A percentile compares a stretch with the other conserved stretches of the same genome.
phyloP scores from a whole-genome alignment of 2,888 invertebrate species.

The Plagiodera versicolora region DNA sequence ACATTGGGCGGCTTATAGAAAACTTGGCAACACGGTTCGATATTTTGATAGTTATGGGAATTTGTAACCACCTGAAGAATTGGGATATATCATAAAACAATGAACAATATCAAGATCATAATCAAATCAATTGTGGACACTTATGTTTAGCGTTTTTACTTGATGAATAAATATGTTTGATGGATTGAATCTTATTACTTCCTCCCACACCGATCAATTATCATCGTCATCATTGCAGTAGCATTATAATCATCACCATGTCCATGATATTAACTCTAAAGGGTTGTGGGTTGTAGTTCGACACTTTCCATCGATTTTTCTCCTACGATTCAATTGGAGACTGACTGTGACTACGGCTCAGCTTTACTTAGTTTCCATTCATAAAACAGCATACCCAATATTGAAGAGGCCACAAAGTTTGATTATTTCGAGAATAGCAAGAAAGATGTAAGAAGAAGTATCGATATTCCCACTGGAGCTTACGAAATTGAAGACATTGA shows the following conservation, averaged over 20 bases:
- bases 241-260: no score
- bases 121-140: conserved; percentile 27
- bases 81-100: conserved; percentile 20
- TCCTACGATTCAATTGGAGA: conserved; percentile 1
- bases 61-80: conserved; percentile 17
- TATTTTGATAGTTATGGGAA: conserved; percentile 22
- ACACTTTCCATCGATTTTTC: no score
- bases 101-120: conserved; percentile 15
- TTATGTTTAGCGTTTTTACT: conserved; percentile 30
- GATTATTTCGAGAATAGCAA: no score
- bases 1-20: conserved; percentile 23
- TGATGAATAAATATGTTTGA: no score
- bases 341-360: conserved; percentile 9
- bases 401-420: neutral
- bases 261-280: no score
- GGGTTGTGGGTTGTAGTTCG: no score
- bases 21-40: conserved; percentile 10
- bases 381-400: conserved; percentile 12
- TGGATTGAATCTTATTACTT: no score
- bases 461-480: neutral
- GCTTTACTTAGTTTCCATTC: conserved; percentile 14
- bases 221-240: no score
- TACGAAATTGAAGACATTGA: neutral
- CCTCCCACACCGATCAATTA: no score
- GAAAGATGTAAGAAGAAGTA: neutral